Conservation (phyloP, 1,140 invertebrate species). For the Bombus vancouverensis region DNA sequence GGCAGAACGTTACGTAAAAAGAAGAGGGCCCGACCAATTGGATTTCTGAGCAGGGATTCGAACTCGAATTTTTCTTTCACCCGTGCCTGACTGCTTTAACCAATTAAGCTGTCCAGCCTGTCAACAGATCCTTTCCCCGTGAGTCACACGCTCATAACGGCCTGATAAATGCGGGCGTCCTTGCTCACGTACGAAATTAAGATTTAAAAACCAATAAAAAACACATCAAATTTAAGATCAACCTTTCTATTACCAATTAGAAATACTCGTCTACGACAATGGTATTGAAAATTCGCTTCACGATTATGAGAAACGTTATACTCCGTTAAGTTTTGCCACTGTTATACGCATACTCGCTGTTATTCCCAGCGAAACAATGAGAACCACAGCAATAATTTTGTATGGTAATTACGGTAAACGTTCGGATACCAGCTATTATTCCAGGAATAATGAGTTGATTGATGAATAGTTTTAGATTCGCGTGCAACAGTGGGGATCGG, state of each 20-base stretch:
- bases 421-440: conserved; percentile 9
- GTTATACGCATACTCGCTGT: background rate
- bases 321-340: background rate
- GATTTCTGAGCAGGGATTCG: conserved; percentile 14
- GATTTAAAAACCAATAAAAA: background rate
- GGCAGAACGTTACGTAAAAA: background rate
- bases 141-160: conserved; percentile 4
- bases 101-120: conserved; percentile 38
- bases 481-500: background rate
- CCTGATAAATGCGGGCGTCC: conserved; percentile 26
- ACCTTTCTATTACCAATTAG: background rate
- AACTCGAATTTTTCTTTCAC: conserved; percentile 34
- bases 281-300: background rate
- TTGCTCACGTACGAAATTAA: conserved; percentile 3
- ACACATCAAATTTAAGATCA: no score
- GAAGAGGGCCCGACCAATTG: conserved; percentile 19
- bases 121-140: conserved; percentile 10
- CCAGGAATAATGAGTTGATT: background rate
- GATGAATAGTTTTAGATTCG: conserved; percentile 9
- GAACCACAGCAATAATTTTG: conserved; percentile 10
- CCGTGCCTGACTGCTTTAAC: conserved; percentile 30
- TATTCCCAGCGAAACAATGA: conserved; percentile 28
- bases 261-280: background rate
- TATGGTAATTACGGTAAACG: conserved; percentile 28
- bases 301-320: background rate